Evolutionary conservation across 2,113 vertebrate species (phyloP).

Genomic region (Scolopax mira): DNA sequence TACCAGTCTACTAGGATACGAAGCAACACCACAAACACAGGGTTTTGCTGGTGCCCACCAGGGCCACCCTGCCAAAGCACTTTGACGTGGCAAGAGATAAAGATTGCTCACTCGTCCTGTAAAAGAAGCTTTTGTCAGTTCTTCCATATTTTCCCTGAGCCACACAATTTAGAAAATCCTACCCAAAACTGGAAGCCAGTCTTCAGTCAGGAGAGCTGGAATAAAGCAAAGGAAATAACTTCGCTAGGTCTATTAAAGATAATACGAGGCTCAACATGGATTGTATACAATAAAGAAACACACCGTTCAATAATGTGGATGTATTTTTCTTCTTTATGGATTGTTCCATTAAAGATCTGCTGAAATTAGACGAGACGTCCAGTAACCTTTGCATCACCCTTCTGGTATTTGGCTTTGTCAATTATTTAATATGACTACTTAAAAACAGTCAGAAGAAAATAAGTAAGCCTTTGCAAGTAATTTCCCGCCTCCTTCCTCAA

Average conservation of each 20-base stretch:
- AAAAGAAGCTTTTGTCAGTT: not conserved
- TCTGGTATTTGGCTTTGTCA: not conserved
- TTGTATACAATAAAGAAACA: not conserved
- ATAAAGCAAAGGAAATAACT: not conserved
- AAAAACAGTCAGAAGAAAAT: not conserved
- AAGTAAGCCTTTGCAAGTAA: not conserved
- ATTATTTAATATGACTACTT: not conserved
- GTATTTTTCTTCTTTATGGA: not conserved
- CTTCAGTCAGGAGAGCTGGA: not conserved
- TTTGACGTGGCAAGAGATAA: not conserved
- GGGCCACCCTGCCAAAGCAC: not conserved
- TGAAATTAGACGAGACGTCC: not conserved
- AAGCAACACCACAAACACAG: not conserved
- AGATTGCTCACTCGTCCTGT: not conserved
- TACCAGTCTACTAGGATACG: not conserved
- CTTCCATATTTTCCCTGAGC: not conserved
- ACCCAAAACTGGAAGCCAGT: not conserved
- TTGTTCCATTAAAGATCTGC: not conserved
- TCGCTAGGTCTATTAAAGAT: not conserved
- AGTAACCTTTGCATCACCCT: not conserved
- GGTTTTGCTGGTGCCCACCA: not conserved
- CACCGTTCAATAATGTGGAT: not conserved
- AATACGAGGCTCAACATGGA: not conserved
- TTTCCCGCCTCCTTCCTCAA: fast-evolving
- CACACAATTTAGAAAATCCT: not conserved